A percentile compares a stretch with the other conserved stretches of the same genome.
Conservation (phyloP, 2,888 invertebrate species). For the Conistra vaccinii region DNA sequence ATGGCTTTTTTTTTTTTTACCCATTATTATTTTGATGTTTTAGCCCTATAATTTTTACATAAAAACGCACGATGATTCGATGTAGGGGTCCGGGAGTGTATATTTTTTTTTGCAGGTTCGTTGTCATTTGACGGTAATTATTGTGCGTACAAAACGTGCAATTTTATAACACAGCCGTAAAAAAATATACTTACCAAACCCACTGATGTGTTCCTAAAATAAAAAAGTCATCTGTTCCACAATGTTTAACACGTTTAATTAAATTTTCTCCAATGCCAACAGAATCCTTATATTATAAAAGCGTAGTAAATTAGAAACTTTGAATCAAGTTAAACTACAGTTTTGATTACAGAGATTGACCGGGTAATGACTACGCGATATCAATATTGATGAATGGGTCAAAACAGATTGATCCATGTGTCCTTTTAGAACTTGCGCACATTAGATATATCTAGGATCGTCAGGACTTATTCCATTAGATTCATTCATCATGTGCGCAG, state of each 20-base stretch:
- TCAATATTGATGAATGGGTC: constrained; percentile 8
- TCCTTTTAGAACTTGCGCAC: not conserved
- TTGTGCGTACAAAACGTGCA: not conserved
- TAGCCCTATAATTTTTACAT: not conserved
- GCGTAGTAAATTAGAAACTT: constrained; percentile 36
- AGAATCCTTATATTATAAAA: constrained; percentile 12
- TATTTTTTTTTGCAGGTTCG: not conserved
- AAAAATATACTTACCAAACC: not conserved
- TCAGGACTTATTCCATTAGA: too few species aligned
- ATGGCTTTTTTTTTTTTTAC: not conserved
- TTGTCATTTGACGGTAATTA: not conserved
- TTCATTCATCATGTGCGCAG: too few species aligned
- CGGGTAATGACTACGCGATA: not conserved
- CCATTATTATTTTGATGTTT: not conserved
- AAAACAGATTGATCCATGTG: not conserved
- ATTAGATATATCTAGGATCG: too few species aligned
- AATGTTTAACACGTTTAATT: constrained; percentile 10
- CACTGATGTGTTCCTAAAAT: not conserved
- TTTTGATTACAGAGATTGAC: not conserved
- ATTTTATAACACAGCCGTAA: not conserved
- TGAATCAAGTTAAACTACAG: constrained; percentile 5
- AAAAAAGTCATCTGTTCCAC: not conserved
- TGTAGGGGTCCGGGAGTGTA: not conserved
- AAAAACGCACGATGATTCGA: not conserved
- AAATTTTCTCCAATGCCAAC: constrained; percentile 11